A percentile compares a stretch with the other conserved stretches of the same genome.
These are phyloP conservation scores for Pristionchus entomophagus DNA, from an alignment of 2,888 invertebrate genomes.

Conservation along the genomic window DNA sequence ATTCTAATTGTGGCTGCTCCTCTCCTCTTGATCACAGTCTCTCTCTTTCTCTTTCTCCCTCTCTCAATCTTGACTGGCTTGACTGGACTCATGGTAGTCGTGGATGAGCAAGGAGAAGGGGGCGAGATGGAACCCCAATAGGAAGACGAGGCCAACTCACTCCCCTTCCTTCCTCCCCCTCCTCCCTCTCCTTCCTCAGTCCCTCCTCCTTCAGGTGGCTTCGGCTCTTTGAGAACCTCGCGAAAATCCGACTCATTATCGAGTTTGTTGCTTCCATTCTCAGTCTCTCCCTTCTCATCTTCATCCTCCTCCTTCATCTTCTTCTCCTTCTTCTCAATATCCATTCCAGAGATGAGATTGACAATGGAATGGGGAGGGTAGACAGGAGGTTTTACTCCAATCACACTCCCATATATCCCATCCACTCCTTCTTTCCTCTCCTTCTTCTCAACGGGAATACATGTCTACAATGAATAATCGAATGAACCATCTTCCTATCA, in stretches of 20 bases:
- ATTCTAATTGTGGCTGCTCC: no score
- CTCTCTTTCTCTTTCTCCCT: no score
- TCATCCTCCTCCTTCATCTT: not conserved
- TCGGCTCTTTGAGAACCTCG: not conserved
- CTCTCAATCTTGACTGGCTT: no score
- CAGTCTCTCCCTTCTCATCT: not conserved
- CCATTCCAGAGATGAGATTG: no score
- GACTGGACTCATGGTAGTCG: no score
- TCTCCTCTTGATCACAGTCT: no score
- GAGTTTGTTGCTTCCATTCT: not conserved
- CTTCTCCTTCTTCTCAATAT: not conserved
- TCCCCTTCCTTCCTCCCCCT: not conserved
- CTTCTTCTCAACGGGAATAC: not conserved
- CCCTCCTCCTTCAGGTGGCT: constrained; percentile 23
- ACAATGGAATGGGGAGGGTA: not conserved
- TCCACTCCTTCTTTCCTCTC: not conserved
- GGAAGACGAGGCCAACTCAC: no score
- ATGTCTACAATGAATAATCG: not conserved
- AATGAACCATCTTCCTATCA: no score
- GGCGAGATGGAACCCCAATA: no score
- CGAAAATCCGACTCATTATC: not conserved
- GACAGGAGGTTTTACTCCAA: not conserved
- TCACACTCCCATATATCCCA: no score
- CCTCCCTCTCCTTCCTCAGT: constrained; percentile 9
- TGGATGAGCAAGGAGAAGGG: no score